Evolutionary conservation across 2,888 invertebrate genomes (phyloP).

Genomic region (Aleiodes testaceus): DNA sequence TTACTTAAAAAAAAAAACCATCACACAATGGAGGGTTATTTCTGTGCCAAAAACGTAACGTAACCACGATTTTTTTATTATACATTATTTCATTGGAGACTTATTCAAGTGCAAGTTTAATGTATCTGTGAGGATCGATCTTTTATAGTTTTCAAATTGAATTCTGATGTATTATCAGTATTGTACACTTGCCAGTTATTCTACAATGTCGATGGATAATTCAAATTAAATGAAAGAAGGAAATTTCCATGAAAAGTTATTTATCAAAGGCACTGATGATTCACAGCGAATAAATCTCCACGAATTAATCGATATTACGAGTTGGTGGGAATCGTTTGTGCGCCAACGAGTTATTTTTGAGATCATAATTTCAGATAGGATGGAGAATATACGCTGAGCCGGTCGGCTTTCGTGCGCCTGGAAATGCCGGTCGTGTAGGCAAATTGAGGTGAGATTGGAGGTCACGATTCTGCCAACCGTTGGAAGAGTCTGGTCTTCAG

Average conservation of each 20-base stretch:
- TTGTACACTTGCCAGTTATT: constrained; percentile 26
- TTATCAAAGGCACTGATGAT: constrained; percentile 40
- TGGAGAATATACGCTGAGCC: constrained; percentile 40
- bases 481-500: constrained; percentile 42
- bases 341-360: constrained; percentile 61
- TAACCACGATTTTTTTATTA: constrained; percentile 3
- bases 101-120: not conserved
- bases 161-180: constrained; percentile 58
- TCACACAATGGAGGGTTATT: not conserved
- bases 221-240: constrained; percentile 19
- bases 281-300: constrained; percentile 48
- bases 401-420: constrained; percentile 39
- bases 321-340: constrained; percentile 43
- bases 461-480: constrained; percentile 69
- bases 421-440: constrained; percentile 69
- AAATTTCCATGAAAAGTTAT: constrained; percentile 13
- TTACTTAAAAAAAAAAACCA: no score
- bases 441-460: constrained; percentile 73
- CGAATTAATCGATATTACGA: constrained; percentile 52
- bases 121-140: constrained; percentile 45
- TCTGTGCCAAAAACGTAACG: not conserved
- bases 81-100: not conserved
- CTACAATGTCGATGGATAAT: constrained; percentile 29
- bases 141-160: constrained; percentile 62
- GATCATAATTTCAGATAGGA: constrained; percentile 73